These are phyloP conservation scores for Melinopterus prodromus DNA, from an alignment of 2,888 invertebrate genomes.

Conservation along the genomic window DNA sequence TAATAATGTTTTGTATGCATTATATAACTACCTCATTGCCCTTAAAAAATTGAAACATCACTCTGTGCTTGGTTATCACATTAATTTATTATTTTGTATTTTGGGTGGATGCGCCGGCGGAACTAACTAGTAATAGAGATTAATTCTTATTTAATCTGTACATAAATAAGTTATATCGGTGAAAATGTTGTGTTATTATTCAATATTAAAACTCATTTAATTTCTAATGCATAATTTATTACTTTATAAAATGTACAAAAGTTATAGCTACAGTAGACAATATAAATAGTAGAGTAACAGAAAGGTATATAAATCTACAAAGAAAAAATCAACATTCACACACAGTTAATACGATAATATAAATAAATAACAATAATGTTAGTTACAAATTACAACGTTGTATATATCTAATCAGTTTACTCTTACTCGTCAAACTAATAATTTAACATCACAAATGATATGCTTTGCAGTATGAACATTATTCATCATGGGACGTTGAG, in stretches of 20 bases:
- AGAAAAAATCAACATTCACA: neutral
- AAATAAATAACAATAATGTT: slow-evolving; percentile 4
- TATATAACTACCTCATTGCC: no score
- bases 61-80: no score
- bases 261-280: neutral
- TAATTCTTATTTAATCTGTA: neutral
- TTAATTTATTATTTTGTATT: no score
- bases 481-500: neutral
- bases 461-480: neutral
- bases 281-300: neutral
- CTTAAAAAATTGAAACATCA: no score
- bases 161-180: neutral
- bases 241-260: neutral
- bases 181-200: no score
- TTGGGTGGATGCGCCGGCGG: no score
- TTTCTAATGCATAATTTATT: neutral
- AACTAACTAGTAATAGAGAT: neutral
- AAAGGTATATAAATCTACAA: neutral
- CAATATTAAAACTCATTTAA: neutral
- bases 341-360: neutral
- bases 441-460: slow-evolving; percentile 4
- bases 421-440: neutral
- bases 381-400: neutral
- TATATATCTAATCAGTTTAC: neutral
- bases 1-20: no score